Percentiles rank a stretch among this genome's conserved stretches.
These are phyloP conservation scores for Eulithis testata DNA, from an alignment of 2,888 invertebrate species.

Conservation along the genomic window DNA sequence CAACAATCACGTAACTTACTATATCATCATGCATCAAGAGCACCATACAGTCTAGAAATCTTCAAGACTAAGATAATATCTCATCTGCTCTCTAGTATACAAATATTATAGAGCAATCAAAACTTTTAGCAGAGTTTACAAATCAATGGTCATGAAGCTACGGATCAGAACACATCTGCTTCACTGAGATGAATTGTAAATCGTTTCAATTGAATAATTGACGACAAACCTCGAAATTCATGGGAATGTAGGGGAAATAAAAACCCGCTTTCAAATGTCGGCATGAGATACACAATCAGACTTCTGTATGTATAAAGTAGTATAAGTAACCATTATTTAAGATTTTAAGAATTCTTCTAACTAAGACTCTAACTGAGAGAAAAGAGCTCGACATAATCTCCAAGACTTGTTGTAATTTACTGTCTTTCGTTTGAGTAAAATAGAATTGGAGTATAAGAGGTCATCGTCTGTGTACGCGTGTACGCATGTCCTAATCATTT, in stretches of 20 bases:
- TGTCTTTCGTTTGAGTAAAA: no score
- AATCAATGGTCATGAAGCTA: constrained; percentile 15
- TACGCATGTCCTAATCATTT: background rate
- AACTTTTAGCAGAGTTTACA: constrained; percentile 1
- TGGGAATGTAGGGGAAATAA: constrained; percentile 29
- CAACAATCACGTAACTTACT: constrained; percentile 15
- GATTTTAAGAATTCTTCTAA: background rate
- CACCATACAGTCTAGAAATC: background rate
- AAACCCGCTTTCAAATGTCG: constrained; percentile 12
- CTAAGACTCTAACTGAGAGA: no score
- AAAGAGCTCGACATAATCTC: no score
- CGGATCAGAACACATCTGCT: constrained; percentile 34
- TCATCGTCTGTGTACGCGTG: background rate
- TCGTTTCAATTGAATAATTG: constrained; percentile 38
- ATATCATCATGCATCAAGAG: background rate
- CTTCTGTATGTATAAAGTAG: background rate
- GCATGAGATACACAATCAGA: constrained; percentile 1
- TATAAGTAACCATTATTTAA: background rate
- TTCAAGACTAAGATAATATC: background rate
- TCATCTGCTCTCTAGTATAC: background rate
- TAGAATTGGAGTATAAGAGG: background rate
- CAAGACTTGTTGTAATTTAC: no score
- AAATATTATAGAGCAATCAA: background rate
- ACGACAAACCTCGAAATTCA: constrained; percentile 28
- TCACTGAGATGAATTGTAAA: constrained; percentile 26